Base-by-base conservation (phyloP, 2,797 vertebrate genomes). In the Mycteria americana region DNA sequence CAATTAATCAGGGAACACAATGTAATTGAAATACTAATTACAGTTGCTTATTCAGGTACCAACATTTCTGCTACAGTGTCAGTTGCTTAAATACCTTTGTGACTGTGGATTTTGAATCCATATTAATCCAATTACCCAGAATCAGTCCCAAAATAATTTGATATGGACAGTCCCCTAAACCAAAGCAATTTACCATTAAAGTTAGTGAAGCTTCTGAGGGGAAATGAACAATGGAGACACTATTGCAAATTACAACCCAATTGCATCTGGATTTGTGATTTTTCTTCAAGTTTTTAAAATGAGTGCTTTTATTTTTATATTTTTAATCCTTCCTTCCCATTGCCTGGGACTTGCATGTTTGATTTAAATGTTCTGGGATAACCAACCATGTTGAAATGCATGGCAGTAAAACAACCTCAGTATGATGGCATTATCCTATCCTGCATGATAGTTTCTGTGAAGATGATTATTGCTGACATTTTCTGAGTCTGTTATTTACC, bases 41-140 rank as follows among this genome's bases (percentile, higher is more conserved):
- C 41, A 68, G 28, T 68, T 88, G 17, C 48, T 94, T 80, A 80
- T 95, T 82, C 76, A 92, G 76, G 65, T 92, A 88, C 37, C 37
- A 90, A 18, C 50, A 81, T 54, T 85, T 81, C 65, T 86, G 53
- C 30, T 84, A 45, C 30, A 65, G 7, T 81, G 43, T 68, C 46
- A 72, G 28, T 90, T 94, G n/a, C 27, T 85, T 86, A 69, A 92
- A 72, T 78, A 91, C 24, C 9, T 57, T 88, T 84, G 50, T 92
- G 87, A 84, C 82, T 63, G 48, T 73, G 50, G 54, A 87, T 79
- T 95, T 93, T 33, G 18, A 84, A 86, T 54, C 62, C 13, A 24
- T 74, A 70, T 67, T 76, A 92, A 93, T 79, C 48, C 33, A 89
- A 50, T 89, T 89, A 89, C 31, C 23, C 48, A 85, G 74, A 91